Base-by-base conservation (phyloP, 1,140 invertebrate genomes). In the Pogonomyrmex barbatus region DNA sequence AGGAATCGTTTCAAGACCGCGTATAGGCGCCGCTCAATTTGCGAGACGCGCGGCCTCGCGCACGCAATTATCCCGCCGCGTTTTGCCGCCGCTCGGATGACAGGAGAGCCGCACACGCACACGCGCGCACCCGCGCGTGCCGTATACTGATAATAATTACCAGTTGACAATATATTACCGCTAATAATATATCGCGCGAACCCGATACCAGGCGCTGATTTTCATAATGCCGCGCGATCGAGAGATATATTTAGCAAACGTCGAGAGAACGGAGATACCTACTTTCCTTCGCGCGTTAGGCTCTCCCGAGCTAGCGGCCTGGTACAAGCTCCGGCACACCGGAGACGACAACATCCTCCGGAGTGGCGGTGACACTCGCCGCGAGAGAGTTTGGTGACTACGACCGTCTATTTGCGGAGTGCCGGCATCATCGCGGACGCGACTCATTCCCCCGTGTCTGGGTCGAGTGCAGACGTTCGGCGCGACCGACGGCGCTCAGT, bases 381-480 rank as follows among this genome's bases (percentile, higher is more conserved):
- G 24, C 24, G 24, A 24, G 17, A 0, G 52, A 73, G 84, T 89
- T 89, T 89, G 71, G 87, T 75, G 86, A 83, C 77, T 68, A 68
- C 60, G 65, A 83, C 88, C 52, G 79, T 90, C 88, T 90, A 90
- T 90, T 90, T 90, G 87, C 76, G 89, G 87, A 63, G 77, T 58
- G 76, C 24, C 88, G 52, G 62, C 88, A 79, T 89, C 88, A 56
- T 79, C 89, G 89, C 89, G 89, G 88, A 90, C 88, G 85, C 88
- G 70, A 87, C 89, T 87, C 88, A 87, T 90, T 90, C 81, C 89
- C 78, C 50, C 56, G 75, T 89, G 78, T 90, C 89, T 90, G 86
- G 89, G 89, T 90, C 88, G 89, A 87, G 79, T 73, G 85, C 58
- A 81, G 85, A 77, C 67, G 89, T 56, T 75, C 73, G 62, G 56